A percentile compares a stretch with the other conserved stretches of the same genome.
Evolutionary conservation across 2,888 invertebrate genomes (phyloP).

Genomic region (Pristionchus exspectatus): DNA sequence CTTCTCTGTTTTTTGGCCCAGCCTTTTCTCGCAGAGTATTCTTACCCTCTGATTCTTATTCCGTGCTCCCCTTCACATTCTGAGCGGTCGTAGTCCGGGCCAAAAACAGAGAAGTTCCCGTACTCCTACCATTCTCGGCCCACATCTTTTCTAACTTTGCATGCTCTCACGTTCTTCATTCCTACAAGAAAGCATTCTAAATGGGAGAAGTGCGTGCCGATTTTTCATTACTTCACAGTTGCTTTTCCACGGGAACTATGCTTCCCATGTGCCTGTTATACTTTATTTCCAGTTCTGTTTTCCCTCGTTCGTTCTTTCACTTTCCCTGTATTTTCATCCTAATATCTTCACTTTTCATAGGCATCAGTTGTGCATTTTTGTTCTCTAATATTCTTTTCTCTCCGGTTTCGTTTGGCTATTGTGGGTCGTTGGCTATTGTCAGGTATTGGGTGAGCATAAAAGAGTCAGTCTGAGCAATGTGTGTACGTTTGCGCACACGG

Average conservation of each 20-base stretch:
- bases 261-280: no score
- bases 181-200: no score
- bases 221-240: no score
- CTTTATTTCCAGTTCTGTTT: background rate
- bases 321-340: background rate
- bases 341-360: background rate
- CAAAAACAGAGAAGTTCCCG: no score
- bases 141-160: no score
- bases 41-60: background rate
- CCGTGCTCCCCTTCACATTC: background rate
- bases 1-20: no score
- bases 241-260: no score
- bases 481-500: background rate
- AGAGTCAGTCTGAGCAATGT: background rate
- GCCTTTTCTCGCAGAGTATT: background rate
- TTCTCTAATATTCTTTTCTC: background rate
- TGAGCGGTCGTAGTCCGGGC: no score
- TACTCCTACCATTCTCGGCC: no score
- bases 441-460: slow-evolving; percentile 9
- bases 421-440: slow-evolving; percentile 1
- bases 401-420: background rate
- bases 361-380: background rate
- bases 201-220: no score
- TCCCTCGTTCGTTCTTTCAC: background rate
- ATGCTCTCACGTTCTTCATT: no score